These are phyloP conservation scores for Saturnia pavonia DNA, from an alignment of 2,888 invertebrate species.

Conservation along the genomic window DNA sequence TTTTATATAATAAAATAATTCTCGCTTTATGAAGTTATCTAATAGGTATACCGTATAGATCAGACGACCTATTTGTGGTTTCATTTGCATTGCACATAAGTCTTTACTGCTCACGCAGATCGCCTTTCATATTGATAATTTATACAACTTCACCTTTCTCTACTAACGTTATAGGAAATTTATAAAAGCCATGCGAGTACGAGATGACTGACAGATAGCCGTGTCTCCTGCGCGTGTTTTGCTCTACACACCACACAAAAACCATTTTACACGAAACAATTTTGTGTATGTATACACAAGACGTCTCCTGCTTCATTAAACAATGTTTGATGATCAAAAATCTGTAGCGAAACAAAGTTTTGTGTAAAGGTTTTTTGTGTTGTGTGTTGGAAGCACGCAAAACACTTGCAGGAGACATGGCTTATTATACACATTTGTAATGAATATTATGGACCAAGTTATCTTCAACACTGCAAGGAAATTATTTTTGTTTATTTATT, in stretches of 20 bases:
- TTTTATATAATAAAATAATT: background rate
- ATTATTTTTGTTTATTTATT: too few relatives aligned
- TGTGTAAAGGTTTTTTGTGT: too few relatives aligned
- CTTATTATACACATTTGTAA: background rate
- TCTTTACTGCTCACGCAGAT: slow-evolving; percentile 5
- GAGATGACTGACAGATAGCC: background rate
- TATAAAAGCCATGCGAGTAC: background rate
- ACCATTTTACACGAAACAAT: too few relatives aligned
- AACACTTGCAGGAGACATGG: too few relatives aligned
- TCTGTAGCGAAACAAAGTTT: too few relatives aligned
- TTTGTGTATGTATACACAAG: too few relatives aligned
- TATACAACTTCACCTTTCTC: slow-evolving; percentile 6
- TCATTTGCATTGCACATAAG: slow-evolving; percentile 5
- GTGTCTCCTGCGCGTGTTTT: too few relatives aligned
- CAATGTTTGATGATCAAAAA: too few relatives aligned
- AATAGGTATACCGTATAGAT: slow-evolving; percentile 8
- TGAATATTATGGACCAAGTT: background rate
- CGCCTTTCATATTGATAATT: slow-evolving; percentile 14
- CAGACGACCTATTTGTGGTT: slow-evolving; percentile 11
- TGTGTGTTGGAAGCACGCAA: too few relatives aligned
- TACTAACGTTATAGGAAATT: background rate
- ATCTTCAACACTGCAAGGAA: too few relatives aligned
- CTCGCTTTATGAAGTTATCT: background rate
- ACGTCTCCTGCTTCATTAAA: too few relatives aligned
- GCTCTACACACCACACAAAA: too few relatives aligned